Percentiles rank a stretch among this genome's conserved stretches.
phyloP scores from a whole-genome alignment of 2,113 vertebrate species.

The Taurulus bubalis region DNA sequence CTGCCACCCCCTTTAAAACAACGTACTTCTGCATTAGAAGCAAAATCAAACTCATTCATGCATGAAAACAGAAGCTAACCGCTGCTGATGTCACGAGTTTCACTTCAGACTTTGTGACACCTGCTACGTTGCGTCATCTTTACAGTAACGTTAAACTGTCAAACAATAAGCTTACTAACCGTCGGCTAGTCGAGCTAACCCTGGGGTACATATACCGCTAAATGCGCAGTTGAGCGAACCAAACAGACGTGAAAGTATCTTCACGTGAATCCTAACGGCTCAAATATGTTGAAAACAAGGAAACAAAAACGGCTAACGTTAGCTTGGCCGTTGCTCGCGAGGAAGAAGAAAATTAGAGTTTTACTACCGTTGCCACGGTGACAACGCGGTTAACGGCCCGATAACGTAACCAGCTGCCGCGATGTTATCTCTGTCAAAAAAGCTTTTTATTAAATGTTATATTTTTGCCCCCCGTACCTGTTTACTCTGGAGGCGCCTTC shows the following conservation, averaged over 20 bases:
- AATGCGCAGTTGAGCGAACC: too few species aligned
- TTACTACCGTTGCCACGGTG: not conserved
- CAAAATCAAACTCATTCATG: too few species aligned
- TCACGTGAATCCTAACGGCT: too few species aligned
- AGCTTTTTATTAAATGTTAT: not conserved
- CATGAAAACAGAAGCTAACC: not conserved
- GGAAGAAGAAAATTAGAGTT: not conserved
- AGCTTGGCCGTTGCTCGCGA: not conserved
- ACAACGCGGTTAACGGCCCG: not conserved
- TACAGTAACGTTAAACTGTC: constrained; percentile 34
- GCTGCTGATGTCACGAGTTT: not conserved
- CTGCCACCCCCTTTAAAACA: too few species aligned
- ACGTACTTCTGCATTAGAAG: not conserved
- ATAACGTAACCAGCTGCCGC: fast-evolving
- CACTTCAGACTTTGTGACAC: constrained; percentile 34
- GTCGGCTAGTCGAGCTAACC: not conserved
- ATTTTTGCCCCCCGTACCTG: constrained; percentile 25
- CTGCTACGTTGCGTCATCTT: constrained; percentile 52
- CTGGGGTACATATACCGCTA: too few species aligned
- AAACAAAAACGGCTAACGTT: too few species aligned
- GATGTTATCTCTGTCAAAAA: fast-evolving
- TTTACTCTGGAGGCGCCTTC: not conserved
- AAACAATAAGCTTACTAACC: not conserved
- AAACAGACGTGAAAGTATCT: too few species aligned
- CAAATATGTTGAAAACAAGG: too few species aligned